These are phyloP conservation scores for Scolopax rusticola DNA, from an alignment of 2,797 vertebrate genomes.

Conservation along the genomic window DNA sequence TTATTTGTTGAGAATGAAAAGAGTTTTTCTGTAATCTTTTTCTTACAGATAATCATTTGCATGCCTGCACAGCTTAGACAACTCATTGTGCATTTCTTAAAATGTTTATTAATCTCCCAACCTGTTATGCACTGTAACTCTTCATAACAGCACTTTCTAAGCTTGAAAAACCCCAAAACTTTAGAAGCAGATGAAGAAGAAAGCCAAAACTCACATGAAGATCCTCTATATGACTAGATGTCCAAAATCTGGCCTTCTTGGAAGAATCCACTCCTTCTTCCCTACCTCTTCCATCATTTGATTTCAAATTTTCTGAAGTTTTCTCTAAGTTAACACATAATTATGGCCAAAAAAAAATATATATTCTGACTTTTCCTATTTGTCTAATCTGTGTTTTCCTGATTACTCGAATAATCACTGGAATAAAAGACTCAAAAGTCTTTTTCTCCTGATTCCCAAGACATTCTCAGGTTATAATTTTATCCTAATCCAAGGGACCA, in stretches of 20 bases:
- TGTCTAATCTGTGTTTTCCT: not conserved
- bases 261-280: not conserved
- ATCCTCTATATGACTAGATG: not conserved
- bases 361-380: not conserved
- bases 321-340: not conserved
- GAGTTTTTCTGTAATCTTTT: not conserved
- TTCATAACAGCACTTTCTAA: not conserved
- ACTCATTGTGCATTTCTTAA: not conserved
- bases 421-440: not conserved
- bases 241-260: not conserved
- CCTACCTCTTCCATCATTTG: fast-evolving
- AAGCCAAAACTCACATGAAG: not conserved
- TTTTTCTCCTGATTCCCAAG: not conserved
- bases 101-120: not conserved
- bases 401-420: not conserved
- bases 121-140: not conserved
- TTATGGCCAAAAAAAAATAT: not conserved
- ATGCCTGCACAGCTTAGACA: not conserved
- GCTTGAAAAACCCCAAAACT: fast-evolving
- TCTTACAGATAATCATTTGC: not conserved
- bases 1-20: not conserved
- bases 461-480: not conserved
- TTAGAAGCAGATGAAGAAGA: not conserved
- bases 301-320: not conserved
- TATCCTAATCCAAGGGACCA: not conserved